These are phyloP conservation scores for Campoletis sonorensis DNA, from an alignment of 1,140 invertebrate genomes.

Conservation along the genomic window DNA sequence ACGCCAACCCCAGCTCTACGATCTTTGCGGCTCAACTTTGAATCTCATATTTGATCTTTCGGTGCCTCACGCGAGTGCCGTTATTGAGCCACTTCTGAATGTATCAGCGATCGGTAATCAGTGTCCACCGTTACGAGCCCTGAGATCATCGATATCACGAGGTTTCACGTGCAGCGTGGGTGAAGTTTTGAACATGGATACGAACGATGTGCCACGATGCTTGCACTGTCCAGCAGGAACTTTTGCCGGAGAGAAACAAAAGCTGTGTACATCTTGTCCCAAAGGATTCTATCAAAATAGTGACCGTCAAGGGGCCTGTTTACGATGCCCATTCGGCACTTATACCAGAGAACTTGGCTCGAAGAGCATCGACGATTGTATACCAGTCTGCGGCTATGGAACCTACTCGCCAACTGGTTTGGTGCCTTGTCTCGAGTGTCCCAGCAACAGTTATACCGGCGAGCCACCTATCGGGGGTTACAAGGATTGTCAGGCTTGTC, in stretches of 20 bases:
- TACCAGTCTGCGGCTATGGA: slow-evolving; percentile 96
- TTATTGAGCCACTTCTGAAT: slow-evolving; percentile 93
- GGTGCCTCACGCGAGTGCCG: slow-evolving; percentile 92
- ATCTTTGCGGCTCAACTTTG: slow-evolving; percentile 94
- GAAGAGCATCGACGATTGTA: slow-evolving; percentile 88
- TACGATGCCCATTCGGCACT: slow-evolving; percentile 92
- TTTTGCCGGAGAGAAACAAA: slow-evolving; percentile 91
- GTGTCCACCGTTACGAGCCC: slow-evolving; percentile 91
- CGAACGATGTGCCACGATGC: slow-evolving; percentile 93
- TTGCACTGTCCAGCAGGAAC: slow-evolving; percentile 95
- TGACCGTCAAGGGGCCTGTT: slow-evolving; percentile 90
- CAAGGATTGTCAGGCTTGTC: slow-evolving; percentile 95
- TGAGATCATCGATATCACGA: slow-evolving; percentile 88
- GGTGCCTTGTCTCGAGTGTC: slow-evolving; percentile 96
- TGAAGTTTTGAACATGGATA: slow-evolving; percentile 95
- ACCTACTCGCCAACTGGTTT: slow-evolving; percentile 96
- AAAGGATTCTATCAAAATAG: slow-evolving; percentile 95
- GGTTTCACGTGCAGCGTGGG: slow-evolving; percentile 96
- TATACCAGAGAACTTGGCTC: slow-evolving; percentile 95
- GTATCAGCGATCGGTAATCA: slow-evolving; percentile 92
- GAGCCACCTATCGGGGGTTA: slow-evolving; percentile 93
- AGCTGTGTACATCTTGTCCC: slow-evolving; percentile 91
- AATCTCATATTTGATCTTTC: slow-evolving; percentile 95
- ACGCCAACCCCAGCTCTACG: slow-evolving; percentile 92
- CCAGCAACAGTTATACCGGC: slow-evolving; percentile 92